phyloP scores from a whole-genome alignment of 2,113 vertebrate genomes.

The Bos javanicus region DNA sequence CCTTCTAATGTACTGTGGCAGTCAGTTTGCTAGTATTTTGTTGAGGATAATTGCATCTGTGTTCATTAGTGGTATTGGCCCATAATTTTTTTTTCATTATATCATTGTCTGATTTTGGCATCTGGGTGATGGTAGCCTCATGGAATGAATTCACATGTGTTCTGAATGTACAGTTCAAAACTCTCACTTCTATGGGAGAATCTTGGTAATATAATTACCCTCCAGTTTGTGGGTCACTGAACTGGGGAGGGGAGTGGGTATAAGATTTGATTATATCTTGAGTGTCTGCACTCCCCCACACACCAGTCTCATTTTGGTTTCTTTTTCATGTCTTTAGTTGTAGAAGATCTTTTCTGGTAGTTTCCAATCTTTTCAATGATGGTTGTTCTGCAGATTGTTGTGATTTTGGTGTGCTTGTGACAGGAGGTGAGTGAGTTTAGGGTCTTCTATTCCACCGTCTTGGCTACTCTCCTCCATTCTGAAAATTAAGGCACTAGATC shows the following conservation, averaged over 20 bases:
- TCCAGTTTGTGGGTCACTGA: not conserved
- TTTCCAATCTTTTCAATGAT: not conserved
- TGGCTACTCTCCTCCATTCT: not conserved
- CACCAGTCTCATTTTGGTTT: not conserved
- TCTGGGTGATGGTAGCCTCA: not conserved
- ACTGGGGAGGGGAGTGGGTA: not conserved
- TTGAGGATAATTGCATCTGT: not conserved
- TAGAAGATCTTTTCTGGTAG: not conserved
- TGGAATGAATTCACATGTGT: not conserved
- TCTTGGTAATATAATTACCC: not conserved
- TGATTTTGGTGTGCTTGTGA: not conserved
- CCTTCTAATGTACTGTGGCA: not conserved
- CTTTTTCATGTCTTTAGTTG: not conserved
- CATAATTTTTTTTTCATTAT: not conserved
- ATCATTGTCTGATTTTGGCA: not conserved
- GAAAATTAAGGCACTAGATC: not conserved
- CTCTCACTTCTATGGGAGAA: not conserved
- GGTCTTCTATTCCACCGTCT: not conserved
- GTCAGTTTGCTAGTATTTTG: not conserved
- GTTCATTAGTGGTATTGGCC: not conserved
- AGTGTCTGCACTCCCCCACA: not conserved
- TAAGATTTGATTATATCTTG: not conserved
- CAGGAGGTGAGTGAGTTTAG: not conserved
- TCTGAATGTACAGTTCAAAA: not conserved
- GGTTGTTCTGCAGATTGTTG: not conserved